A percentile compares a stretch with the other conserved stretches of the same genome.
These are phyloP conservation scores for Patella depressa DNA, from an alignment of 2,888 invertebrate genomes.

Conservation along the genomic window DNA sequence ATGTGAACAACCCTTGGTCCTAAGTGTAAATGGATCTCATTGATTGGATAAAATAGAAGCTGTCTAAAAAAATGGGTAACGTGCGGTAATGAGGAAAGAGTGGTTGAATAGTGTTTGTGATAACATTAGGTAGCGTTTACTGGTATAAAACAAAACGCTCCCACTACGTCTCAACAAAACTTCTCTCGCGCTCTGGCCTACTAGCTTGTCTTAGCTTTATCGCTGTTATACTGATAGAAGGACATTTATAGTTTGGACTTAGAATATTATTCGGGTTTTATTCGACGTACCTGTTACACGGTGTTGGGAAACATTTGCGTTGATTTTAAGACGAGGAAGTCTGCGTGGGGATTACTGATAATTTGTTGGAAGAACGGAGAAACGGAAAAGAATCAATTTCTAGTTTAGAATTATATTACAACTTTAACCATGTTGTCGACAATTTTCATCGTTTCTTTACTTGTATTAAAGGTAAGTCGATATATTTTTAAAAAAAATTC, in stretches of 20 bases:
- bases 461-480: conserved; percentile 4
- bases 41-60: conserved; percentile 7
- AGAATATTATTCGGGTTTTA: no score
- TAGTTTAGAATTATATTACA: neutral
- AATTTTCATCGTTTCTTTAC: neutral
- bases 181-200: neutral
- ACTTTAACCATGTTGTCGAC: neutral
- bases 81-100: neutral
- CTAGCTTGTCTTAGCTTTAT: no score
- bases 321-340: neutral
- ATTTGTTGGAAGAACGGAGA: no score
- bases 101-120: neutral
- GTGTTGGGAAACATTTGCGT: no score
- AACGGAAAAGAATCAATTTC: no score
- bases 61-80: neutral
- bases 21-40: neutral
- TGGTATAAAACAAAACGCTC: neutral
- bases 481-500: no score
- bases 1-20: neutral
- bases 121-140: neutral
- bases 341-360: neutral
- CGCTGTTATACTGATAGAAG: no score
- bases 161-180: neutral
- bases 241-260: no score
- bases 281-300: no score